Base-by-base conservation (phyloP, 2,113 vertebrate species). In the Bufo gargarizans region DNA sequence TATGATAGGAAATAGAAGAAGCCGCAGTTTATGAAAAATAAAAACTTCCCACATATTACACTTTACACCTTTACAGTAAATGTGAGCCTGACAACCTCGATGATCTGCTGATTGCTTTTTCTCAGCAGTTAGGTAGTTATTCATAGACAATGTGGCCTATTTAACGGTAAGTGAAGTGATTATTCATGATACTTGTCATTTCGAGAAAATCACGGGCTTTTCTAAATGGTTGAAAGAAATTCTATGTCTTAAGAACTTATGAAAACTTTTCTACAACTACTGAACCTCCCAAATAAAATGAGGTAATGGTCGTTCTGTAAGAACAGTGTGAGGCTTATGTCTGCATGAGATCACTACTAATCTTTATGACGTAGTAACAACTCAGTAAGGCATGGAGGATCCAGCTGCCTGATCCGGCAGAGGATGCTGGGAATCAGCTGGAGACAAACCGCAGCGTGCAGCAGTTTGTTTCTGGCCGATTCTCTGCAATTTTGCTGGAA, bases 141-240 rank as follows among this genome's bases (percentile, higher is more conserved):
- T 80, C 53, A 80, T 80, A 80, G 77, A 80, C 55, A 59, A 80
- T 56, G 17, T 58, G 53, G 55, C 77, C 43, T 80, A 80, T 80
- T 80, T 80, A 80, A 58, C 22, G n/a, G 77, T 9, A 59, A 80
- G 53, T 33, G 49, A 78, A 78, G 77, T 59, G n/a, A 58, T 80
- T 56, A 59, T 33, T 80, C n/a, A 58, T 59, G 53, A 33, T 80
- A 33, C 50, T 80, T 58, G 55, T 14, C 13, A 22, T 58, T 80
- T 80, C 59, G 3, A 11, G 50, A 80, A 80, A 80, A 58, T 78
- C 49, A 78, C n/a, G 33, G 77, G 13, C 50, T 53, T 17, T 80
- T 78, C 50, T 78, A 22, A 80, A 59, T 0, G 17, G 55, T 10
- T 79, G 50, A 79, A 56, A 56, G n/a, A 79, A 56, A 56, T 58